phyloP scores from a whole-genome alignment of 2,888 invertebrate genomes.

The Drosophila buzzatii region DNA sequence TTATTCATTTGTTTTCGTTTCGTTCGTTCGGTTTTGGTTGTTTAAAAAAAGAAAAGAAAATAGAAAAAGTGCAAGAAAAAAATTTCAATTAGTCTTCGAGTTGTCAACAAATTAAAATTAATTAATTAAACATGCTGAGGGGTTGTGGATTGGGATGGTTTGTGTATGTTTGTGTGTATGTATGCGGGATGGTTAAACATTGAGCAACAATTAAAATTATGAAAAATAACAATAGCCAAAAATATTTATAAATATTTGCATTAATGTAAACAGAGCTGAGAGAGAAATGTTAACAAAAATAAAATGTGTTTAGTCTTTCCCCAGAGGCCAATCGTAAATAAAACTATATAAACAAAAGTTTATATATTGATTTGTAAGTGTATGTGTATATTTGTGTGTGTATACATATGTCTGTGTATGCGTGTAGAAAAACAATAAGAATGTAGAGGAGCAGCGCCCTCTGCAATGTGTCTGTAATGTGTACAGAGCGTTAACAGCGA shows the following conservation, averaged over 20 bases:
- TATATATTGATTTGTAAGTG: slow-evolving; percentile 24
- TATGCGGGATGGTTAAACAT: slow-evolving; percentile 38
- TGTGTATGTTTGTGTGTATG: slow-evolving; percentile 11
- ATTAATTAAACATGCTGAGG: slow-evolving; percentile 69
- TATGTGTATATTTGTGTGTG: slow-evolving; percentile 4
- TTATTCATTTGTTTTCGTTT: slow-evolving; percentile 28
- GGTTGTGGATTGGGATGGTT: slow-evolving; percentile 3
- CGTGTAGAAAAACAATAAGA: slow-evolving; percentile 53
- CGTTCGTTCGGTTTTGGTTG: slow-evolving; percentile 28
- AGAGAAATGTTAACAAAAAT: slow-evolving; percentile 43
- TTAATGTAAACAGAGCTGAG: slow-evolving; percentile 35
- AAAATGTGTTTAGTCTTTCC: slow-evolving; percentile 86
- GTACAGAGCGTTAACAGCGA: slow-evolving; percentile 46
- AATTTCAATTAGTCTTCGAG: slow-evolving; percentile 74
- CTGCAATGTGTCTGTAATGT: slow-evolving; percentile 30
- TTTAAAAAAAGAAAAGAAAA: slow-evolving; percentile 74
- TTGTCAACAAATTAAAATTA: slow-evolving; percentile 68
- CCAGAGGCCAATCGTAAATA: slow-evolving; percentile 84
- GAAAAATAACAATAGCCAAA: slow-evolving; percentile 52
- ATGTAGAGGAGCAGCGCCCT: slow-evolving; percentile 26
- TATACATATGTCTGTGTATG: slow-evolving; percentile 33
- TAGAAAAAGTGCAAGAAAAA: slow-evolving; percentile 79
- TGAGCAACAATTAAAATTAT: slow-evolving; percentile 48
- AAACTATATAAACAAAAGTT: slow-evolving; percentile 43
- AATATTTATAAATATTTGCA: slow-evolving; percentile 37